Evolutionary conservation across 2,888 invertebrate species (phyloP).

Genomic region (Anthrax anthrax): DNA sequence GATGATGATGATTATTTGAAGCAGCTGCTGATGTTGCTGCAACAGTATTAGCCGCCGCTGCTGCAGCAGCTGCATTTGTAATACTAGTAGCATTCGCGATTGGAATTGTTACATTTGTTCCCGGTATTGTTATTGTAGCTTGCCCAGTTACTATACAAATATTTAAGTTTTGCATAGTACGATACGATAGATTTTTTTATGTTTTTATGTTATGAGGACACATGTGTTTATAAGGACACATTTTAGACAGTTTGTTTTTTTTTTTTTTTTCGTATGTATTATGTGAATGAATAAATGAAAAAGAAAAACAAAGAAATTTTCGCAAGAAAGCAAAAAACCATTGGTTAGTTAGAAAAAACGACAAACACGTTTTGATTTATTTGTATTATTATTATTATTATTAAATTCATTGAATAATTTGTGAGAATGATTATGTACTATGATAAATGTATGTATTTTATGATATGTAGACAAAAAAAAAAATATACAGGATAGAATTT

Average conservation of each 20-base stretch:
- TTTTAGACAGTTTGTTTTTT: background rate
- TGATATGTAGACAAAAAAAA: too few relatives aligned
- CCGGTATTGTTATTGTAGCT: slow-evolving; percentile 43
- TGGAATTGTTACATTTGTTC: slow-evolving; percentile 43
- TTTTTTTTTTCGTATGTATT: background rate
- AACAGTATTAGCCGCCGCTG: slow-evolving; percentile 20
- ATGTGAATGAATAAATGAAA: too few relatives aligned
- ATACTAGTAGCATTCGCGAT: slow-evolving; percentile 20
- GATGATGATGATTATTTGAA: slow-evolving; percentile 22
- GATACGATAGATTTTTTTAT: background rate
- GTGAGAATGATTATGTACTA: background rate
- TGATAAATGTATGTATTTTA: too few relatives aligned
- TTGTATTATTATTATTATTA: too few relatives aligned
- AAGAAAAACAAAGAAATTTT: background rate
- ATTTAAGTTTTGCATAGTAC: too few relatives aligned
- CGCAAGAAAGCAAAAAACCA: background rate
- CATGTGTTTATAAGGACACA: background rate
- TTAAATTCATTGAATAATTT: too few relatives aligned
- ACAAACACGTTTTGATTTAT: background rate
- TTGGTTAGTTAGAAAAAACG: background rate
- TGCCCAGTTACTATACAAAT: slow-evolving; percentile 21
- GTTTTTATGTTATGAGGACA: background rate
- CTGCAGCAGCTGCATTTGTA: slow-evolving; percentile 19
- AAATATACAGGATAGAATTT: too few relatives aligned
- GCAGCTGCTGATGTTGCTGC: slow-evolving; percentile 20